Base-by-base conservation (phyloP, 2,797 vertebrate species). In the Catharus ustulatus region DNA sequence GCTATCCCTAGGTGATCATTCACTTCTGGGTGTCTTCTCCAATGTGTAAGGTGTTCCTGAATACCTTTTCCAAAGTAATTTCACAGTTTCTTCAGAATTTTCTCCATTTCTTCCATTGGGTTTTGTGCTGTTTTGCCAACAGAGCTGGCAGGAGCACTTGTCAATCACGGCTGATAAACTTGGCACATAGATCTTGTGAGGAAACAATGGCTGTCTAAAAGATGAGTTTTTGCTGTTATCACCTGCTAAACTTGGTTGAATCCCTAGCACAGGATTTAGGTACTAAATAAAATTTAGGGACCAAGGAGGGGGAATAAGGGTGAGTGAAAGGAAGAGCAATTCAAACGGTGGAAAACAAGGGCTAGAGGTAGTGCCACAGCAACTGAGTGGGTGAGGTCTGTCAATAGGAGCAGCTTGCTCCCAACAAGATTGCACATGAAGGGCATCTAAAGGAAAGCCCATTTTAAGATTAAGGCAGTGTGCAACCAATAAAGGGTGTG, bases 51-150 rank as follows among this genome's bases (percentile, higher is more conserved):
- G 12, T 63, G 10, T 40, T 75, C n/a, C 11, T 5, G 4, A 79
- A 46, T 59, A 58, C 10, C 3, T 86, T 86, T 92, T 66, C 30
- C 30, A 51, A 75, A 78, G n/a, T 54, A 40, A 54, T 71, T 46
- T 48, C n/a, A 27, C 30, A 21, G 4, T 67, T 73, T 83, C 12
- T 45, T 79, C 3, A 5, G 29, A 36, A 59, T 36, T 5, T 68
- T 68, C 54, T 84, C 9, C 9, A 3, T 45, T 23, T 24, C 4
- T 5, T 13, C 15, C 11, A 7, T 3, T 57, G n/a, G 0, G 43
- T 89, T 69, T 69, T 66, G 32, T 87, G 22, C 26, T 63, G 11
- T 34, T 77, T 57, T 30, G 13, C 36, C 40, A 59, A 3, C 23
- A 51, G 38, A 71, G 13, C 42, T 61, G 32, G 20, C 29, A 27